Base-by-base conservation (phyloP, 1,140 invertebrate species). In the Drosophila albomicans region DNA sequence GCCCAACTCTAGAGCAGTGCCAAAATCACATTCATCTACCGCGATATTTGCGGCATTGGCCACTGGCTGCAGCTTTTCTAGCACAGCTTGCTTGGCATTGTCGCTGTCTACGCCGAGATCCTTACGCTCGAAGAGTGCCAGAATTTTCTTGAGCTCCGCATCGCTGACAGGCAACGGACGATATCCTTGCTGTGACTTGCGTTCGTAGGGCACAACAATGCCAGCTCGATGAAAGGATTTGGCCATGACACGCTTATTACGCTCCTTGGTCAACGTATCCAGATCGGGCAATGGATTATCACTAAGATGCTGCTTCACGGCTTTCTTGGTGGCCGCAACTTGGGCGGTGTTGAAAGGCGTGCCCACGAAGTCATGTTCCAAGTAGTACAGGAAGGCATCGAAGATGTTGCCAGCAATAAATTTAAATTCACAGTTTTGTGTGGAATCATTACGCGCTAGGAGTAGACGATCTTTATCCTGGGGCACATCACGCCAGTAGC, bases 11-110 rank as follows among this genome's bases (percentile, higher is more conserved):
- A 99, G 88, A 4, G 97, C 96, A 56, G 61, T 98, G 1, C 98
- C 98, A 93, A 98, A 98, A 93, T 99, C 98, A 92, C 97, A 98
- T 93, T 99, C 98, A 92, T 99, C 98, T 72, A 96, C 96, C 1
- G 98, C 92, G 38, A 90, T 92, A 30, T 54, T 85, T 0, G 90
- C 87, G 2, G 95, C 95, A 41, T 96, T 97, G 28, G 98, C 94
- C 6, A 98, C 93, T 78, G 96, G 95, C 77, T 98, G 96, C 3
- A 99, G 90, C 6, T 95, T 94, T 65, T 93, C 95, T 71, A 95
- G 93, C 72, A 93, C 93, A 78, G 82, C 93, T 69, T 93, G 94
- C 81, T 95, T 95, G 41, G 88, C 79, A 67, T 93, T 87, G 54
- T 96, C 95, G n/a, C 91, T 82, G 57, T 95, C 93, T 7, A 92